phyloP scores from a whole-genome alignment of 2,888 invertebrate genomes.

The Philhelius pedissequus region DNA sequence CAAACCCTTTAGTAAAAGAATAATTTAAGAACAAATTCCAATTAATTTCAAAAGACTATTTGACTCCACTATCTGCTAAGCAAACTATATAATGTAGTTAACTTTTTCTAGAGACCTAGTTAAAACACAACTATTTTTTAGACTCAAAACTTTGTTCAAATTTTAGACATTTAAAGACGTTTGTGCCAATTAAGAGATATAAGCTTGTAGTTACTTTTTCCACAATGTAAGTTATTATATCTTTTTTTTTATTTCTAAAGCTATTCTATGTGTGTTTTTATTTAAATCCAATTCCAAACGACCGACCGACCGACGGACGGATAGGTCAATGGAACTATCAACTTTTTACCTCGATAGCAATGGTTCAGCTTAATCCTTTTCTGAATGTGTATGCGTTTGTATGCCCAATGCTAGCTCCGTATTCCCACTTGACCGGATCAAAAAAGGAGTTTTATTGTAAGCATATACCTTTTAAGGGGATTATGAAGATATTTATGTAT shows the following conservation, averaged over 20 bases:
- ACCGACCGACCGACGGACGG: background rate
- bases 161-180: too few species aligned
- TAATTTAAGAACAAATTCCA: too few species aligned
- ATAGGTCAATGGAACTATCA: constrained; percentile 45
- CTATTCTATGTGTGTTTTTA: background rate
- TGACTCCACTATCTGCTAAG: too few species aligned
- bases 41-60: too few species aligned
- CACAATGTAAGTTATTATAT: too few species aligned
- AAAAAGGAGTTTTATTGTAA: constrained; percentile 39
- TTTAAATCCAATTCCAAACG: background rate
- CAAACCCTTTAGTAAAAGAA: too few species aligned
- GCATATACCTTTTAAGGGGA: constrained; percentile 29
- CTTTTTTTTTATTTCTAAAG: background rate
- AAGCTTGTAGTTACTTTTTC: too few species aligned
- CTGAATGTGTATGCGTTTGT: background rate
- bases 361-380: constrained; percentile 47
- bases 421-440: constrained; percentile 52
- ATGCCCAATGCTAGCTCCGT: background rate
- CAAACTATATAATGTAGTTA: too few species aligned
- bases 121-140: too few species aligned
- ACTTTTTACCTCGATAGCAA: constrained; percentile 3
- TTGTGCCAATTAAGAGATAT: too few species aligned
- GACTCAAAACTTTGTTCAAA: too few species aligned
- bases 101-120: too few species aligned
- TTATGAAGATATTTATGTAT: constrained; percentile 20